Evolutionary conservation across 2,888 invertebrate species (phyloP), one percentile per base, ranked within the genome.

Genomic region (Seira ritae): DNA sequence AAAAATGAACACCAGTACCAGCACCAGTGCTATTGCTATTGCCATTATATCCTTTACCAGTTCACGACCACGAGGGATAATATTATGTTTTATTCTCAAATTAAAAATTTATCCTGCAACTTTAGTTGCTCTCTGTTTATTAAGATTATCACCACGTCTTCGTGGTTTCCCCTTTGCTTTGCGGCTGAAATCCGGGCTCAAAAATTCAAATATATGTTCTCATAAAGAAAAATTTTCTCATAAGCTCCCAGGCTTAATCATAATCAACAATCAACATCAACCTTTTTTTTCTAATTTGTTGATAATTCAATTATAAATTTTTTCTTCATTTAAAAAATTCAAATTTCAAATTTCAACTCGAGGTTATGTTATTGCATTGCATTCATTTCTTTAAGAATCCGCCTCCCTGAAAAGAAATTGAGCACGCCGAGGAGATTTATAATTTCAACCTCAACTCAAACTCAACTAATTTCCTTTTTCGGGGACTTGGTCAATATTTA

Each of bases 401-500:
- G 62, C n/a, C 62, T 42, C 12, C 42, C n/a, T 55, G 20, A 62
- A 12, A 55, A 55, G 55, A 17, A 62, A 62, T 20, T 62, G 62
- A 62, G 62, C 62, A 62, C 62, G 62, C 6, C 10, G 20, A 62
- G 10, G 19, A 19, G 62, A 62, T 62, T 62, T 20, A 62, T 62
- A 62, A 62, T 62, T 62, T 62, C 62, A 22, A 20, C 2, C 20
- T 62, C 62, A 22, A 20, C 2, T 20, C 3, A 62, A 22, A 2
- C 19, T n/a, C n/a, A n/a, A 20, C 62, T 62, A 62, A 62, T 62
- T 62, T 62, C 62, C 62, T 62, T 62, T 62, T 20, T 62, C 62
- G 62, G 62, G 31, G 50, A 50, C 50, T 50, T 50, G 6, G 50
- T 15, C 50, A 50, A 50, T 50, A n/a, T 15, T 12, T 50, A 15